Evolutionary conservation across 2,888 invertebrate species (phyloP).

Genomic region (Drosophila paramelanica): DNA sequence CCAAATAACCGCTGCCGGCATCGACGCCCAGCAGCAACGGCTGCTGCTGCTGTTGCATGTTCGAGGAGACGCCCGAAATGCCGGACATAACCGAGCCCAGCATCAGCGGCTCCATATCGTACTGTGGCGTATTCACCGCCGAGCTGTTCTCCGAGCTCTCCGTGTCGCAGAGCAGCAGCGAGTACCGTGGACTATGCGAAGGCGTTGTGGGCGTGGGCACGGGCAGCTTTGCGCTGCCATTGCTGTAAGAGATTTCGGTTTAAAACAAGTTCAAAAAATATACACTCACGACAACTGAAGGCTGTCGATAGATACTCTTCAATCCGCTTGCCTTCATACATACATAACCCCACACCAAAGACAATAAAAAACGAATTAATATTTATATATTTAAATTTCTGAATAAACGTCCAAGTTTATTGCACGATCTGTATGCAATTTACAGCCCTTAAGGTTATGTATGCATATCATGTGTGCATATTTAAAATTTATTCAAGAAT

Average conservation of each 20-base stretch:
- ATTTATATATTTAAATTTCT: no score
- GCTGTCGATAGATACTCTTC: no score
- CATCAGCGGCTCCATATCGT: constrained; percentile 84
- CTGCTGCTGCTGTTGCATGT: constrained; percentile 79
- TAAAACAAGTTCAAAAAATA: no score
- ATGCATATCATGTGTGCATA: no score
- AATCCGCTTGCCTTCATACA: no score
- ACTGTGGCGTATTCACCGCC: constrained; percentile 84
- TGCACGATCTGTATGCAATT: no score
- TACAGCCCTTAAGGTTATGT: no score
- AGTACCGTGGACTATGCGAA: constrained; percentile 84
- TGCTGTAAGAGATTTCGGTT: constrained; percentile 12
- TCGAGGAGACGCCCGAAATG: constrained; percentile 74
- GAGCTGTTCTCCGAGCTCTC: constrained; percentile 85
- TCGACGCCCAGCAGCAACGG: constrained; percentile 67
- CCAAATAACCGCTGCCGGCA: constrained; percentile 72
- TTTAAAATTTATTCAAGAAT: no score
- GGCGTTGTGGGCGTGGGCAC: constrained; percentile 84
- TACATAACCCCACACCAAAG: no score
- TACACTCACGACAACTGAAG: no score
- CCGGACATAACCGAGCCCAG: constrained; percentile 78
- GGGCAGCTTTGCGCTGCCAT: constrained; percentile 71
- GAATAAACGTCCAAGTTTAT: no score
- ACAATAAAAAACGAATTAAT: no score
- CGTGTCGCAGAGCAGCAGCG: constrained; percentile 84